A percentile compares a stretch with the other conserved stretches of the same genome.
Conservation (phyloP, 2,113 vertebrate genomes). For the Gymnobelideus leadbeateri region DNA sequence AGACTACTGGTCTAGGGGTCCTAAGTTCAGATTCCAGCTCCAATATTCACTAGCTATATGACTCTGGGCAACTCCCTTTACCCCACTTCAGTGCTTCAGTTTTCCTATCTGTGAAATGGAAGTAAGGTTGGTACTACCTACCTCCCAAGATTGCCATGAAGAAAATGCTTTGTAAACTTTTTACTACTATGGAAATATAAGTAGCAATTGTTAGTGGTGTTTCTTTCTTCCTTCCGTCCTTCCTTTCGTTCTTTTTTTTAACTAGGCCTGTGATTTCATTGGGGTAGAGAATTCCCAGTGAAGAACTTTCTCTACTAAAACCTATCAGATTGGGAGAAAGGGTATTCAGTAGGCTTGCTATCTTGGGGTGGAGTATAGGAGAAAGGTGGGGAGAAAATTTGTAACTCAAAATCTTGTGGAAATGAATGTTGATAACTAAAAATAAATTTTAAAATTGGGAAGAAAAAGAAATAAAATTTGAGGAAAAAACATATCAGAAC, state of each 20-base stretch:
- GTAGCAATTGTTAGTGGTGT: neutral
- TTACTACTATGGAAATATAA: neutral
- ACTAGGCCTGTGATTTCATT: neutral
- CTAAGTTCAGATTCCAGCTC: neutral
- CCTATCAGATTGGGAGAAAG: neutral
- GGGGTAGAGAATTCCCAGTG: neutral
- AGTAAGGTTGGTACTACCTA: neutral
- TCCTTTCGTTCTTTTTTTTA: neutral
- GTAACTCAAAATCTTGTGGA: too few species aligned
- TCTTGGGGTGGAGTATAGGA: too few species aligned
- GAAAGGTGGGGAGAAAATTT: too few species aligned
- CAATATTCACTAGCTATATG: neutral
- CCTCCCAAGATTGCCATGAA: neutral
- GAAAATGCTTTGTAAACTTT: neutral
- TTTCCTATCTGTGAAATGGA: neutral
- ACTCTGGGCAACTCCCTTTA: neutral
- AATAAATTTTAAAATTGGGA: too few species aligned
- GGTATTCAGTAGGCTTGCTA: too few species aligned
- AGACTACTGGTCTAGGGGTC: too few species aligned
- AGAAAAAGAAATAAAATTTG: too few species aligned
- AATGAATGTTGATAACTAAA: too few species aligned
- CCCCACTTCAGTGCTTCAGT: neutral
- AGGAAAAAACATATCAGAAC: neutral
- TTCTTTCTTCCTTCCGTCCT: neutral
- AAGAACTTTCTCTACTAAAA: neutral